Conservation (phyloP, 2,797 vertebrate species). For the Carduelis carduelis region DNA sequence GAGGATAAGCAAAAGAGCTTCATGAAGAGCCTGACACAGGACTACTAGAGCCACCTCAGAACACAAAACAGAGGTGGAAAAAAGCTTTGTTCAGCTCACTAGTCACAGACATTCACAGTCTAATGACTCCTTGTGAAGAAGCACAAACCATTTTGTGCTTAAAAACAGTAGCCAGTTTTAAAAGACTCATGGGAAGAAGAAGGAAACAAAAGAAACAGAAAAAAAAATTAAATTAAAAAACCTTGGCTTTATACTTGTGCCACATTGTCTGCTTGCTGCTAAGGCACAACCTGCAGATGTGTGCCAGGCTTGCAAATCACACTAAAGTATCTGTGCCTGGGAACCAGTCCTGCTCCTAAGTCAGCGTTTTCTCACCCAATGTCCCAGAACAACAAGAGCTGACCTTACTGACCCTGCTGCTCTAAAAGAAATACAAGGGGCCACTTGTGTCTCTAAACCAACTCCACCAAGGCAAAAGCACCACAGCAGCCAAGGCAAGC, state of each 20-base stretch:
- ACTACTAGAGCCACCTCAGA: not conserved
- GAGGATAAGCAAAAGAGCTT: not conserved
- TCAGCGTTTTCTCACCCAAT: not conserved
- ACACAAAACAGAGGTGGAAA: not conserved
- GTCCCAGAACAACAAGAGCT: not conserved
- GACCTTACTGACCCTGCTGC: not conserved
- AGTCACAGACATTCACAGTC: not conserved
- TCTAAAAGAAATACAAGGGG: not conserved
- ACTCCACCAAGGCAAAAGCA: not conserved
- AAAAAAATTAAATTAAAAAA: not conserved
- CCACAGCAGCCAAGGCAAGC: not conserved
- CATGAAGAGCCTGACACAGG: not conserved
- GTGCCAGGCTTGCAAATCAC: constrained; percentile 25
- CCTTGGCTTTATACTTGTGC: not conserved
- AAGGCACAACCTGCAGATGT: not conserved
- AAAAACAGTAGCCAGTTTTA: not conserved
- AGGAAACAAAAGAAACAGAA: too few species aligned
- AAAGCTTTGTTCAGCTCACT: not conserved
- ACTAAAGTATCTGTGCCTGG: not conserved
- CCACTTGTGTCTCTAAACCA: not conserved
- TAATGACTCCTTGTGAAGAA: not conserved
- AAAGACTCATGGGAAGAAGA: not conserved
- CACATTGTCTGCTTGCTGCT: not conserved
- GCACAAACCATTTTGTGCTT: not conserved
- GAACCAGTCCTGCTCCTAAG: not conserved